Evolutionary conservation across 2,113 vertebrate species (phyloP).

Genomic region (Mustelus asterias): DNA sequence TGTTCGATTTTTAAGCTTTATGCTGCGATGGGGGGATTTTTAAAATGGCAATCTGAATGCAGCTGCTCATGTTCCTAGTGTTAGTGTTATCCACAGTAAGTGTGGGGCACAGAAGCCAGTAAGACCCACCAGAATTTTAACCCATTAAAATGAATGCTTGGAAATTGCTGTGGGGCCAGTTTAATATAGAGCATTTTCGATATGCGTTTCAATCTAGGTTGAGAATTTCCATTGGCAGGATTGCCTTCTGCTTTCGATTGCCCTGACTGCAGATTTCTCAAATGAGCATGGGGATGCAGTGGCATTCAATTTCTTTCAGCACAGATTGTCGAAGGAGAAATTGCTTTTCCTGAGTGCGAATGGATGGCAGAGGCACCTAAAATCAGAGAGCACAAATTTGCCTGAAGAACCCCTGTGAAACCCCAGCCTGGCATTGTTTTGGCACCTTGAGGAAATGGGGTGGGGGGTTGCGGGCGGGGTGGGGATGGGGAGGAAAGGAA

Average conservation of each 20-base stretch:
- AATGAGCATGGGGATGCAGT: background rate
- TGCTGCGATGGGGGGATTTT: background rate
- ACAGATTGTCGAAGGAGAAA: background rate
- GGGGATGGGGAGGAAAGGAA: background rate
- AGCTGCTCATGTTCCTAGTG: background rate
- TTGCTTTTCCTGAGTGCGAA: background rate
- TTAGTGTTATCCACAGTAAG: background rate
- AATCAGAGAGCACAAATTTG: background rate
- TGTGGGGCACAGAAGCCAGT: background rate
- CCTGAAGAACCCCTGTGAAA: background rate
- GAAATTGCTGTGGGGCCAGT: background rate
- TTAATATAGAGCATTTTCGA: background rate
- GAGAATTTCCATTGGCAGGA: background rate
- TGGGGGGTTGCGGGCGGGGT: background rate
- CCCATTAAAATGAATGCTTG: background rate
- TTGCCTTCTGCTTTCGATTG: background rate
- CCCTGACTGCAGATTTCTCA: background rate
- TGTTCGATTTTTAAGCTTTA: background rate
- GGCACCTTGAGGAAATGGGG: background rate
- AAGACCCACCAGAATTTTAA: background rate
- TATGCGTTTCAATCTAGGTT: background rate
- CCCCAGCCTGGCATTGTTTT: background rate
- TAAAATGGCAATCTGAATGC: background rate
- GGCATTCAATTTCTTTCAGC: background rate
- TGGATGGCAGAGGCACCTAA: background rate